Evolutionary conservation across 1,140 invertebrate species (phyloP), one percentile per base, ranked within the genome.

Genomic region (Bombus difficillimus): DNA sequence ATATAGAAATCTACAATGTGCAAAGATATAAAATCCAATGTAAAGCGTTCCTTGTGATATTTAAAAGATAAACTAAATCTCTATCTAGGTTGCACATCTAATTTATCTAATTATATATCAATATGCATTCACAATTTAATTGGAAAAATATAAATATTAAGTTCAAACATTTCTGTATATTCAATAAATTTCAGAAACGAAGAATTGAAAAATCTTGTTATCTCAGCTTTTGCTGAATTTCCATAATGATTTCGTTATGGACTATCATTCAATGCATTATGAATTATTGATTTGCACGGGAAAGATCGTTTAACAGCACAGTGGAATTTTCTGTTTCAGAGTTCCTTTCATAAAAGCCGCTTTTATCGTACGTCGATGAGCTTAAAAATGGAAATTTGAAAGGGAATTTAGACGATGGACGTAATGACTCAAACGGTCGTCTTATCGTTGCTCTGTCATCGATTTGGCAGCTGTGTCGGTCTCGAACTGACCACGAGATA

Each of bases 401-500:
- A 37, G 28, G 53, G 72, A 32, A 83, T 53, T 22, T 10, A 12
- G 6, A n/a, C 28, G 6, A 69, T 18, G 10, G 1, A 22, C 9
- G 18, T 18, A 12, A 39, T 18, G 68, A 39, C 25, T 25, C 34
- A 22, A 81, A 72, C 68, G 66, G 75, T 39, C 83, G 74, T 90
- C 89, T 90, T 90, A 90, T 90, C 88, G 74, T 90, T 79, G 66
- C 73, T 69, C 39, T 75, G 57, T 86, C 59, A 90, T 90, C 88
- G 81, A 89, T 89, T 83, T 74, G 84, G n/a, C 85, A 81, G 62
- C 39, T 89, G 53, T 81, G 79, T 83, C 80, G 77, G 75, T 72
- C 79, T 80, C 86, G 80, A 86, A 86, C 81, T 88, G 85, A 88
- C 86, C 81, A 88, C 82, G 93, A 92, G 91, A 93, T 93, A 92